These are phyloP conservation scores for Xiphophorus birchmanni DNA, from an alignment of 2,797 vertebrate species.

Conservation along the genomic window DNA sequence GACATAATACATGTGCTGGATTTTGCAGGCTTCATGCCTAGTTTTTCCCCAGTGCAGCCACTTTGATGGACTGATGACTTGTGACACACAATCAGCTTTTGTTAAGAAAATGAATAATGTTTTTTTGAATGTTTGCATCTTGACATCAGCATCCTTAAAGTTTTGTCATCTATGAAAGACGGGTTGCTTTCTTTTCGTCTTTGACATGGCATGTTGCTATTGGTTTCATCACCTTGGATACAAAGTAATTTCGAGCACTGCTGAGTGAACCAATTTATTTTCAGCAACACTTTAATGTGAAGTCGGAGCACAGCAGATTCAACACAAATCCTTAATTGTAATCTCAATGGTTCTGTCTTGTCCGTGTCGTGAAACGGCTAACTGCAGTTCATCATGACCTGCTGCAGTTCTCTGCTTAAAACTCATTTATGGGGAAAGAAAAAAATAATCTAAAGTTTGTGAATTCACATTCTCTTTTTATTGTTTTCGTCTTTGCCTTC, in stretches of 20 bases:
- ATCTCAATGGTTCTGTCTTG: constrained; percentile 22
- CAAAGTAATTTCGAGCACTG: constrained; percentile 15
- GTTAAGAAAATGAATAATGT: background rate
- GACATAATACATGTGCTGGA: no score
- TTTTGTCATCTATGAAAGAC: background rate
- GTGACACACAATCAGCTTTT: background rate
- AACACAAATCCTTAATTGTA: constrained; percentile 7
- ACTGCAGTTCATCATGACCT: constrained; percentile 38
- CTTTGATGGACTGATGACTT: background rate
- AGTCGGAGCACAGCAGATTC: constrained; percentile 16
- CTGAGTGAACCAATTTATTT: constrained; percentile 12
- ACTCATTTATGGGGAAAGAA: background rate
- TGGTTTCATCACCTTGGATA: constrained; percentile 17
- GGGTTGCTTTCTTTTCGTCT: background rate
- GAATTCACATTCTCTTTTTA: constrained; percentile 35
- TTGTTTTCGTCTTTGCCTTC: constrained; percentile 46
- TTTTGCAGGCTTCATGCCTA: background rate
- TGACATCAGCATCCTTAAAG: background rate
- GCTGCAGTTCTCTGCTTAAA: constrained; percentile 11
- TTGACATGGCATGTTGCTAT: constrained; percentile 13
- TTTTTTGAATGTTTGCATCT: background rate
- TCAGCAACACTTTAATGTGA: constrained; percentile 18
- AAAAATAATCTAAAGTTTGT: constrained; percentile 19
- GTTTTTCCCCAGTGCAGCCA: background rate
- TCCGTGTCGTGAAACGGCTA: constrained; percentile 17